Evolutionary conservation across 2,113 vertebrate genomes (phyloP), one percentile per base, ranked within the genome.

Genomic region (Seriola dumerili): DNA sequence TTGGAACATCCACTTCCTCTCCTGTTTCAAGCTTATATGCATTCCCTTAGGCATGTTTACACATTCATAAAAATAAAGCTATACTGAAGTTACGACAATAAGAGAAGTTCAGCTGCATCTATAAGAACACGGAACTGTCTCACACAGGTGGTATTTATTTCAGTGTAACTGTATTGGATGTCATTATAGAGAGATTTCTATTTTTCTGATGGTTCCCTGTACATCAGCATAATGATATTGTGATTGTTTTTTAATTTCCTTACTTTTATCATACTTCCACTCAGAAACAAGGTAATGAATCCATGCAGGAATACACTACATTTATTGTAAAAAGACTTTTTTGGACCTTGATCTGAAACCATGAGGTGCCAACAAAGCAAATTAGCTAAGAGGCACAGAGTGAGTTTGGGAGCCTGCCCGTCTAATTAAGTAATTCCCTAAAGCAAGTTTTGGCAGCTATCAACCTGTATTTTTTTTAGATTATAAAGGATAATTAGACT

Each of bases 391-490:
- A 75, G 61, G 73, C 72, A 1, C 29, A 63, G 57, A 34, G 66
- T 76, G 84, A 73, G 70, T 42, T 81, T 76, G 65, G 83, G 80
- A 91, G 73, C 66, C 76, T 79, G 85, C 73, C 85, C 42, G 42
- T 83, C 89, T 90, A 89, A 93, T 93, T 91, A 92, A 83, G 40
- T 71, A 74, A 77, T 81, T 91, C 90, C 86, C 89, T 36, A 21
- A 81, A 86, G 84, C 63, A 34, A 62, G 40, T 34, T 59, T 71
- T 44, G 80, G 61, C 61, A 6, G 48, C 77, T 75, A 80, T 86
- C 78, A 79, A 62, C 67, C 23, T 70, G 58, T 74, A 61, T 71
- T 76, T 78, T 83, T 59, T 29, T 75, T 80, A 57, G 58, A 82
- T 89, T 85, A 86, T 81, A 59, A 66, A 77, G 70, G 71, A 81